Evolutionary conservation across 2,113 vertebrate genomes (phyloP).

Genomic region (Pycnonotus jocosus): DNA sequence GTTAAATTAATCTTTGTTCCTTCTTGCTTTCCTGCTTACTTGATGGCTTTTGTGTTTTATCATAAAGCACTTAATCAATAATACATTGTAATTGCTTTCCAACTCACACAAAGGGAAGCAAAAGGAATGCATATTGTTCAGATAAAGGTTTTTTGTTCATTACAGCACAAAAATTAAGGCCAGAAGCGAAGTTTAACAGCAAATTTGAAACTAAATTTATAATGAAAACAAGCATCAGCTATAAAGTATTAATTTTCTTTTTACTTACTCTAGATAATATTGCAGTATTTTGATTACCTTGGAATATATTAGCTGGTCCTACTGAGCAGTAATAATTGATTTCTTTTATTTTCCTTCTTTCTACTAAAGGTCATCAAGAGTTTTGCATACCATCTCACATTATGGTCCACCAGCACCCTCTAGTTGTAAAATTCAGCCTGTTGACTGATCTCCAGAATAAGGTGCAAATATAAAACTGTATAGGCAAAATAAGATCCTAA

Average conservation of each 20-base stretch:
- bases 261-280: not conserved
- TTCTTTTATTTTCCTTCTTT: conserved; percentile 23
- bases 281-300: not conserved
- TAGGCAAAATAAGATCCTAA: not conserved
- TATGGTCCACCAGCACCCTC: conserved; percentile 48
- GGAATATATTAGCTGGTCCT: not conserved
- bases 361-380: not conserved
- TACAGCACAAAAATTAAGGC: not conserved
- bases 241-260: conserved; percentile 12
- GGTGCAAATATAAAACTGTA: not conserved
- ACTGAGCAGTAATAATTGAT: conserved; percentile 9
- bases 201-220: not conserved
- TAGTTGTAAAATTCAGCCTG: conserved; percentile 45
- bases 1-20: conserved; percentile 43
- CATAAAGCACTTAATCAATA: conserved; percentile 44
- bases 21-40: conserved; percentile 35
- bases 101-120: not conserved
- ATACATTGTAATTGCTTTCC: conserved; percentile 45
- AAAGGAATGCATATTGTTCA: not conserved
- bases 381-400: not conserved
- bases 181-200: not conserved
- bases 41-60: conserved; percentile 25
- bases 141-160: not conserved
- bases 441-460: not conserved
- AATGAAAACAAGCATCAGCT: not conserved